These are phyloP conservation scores for Lypha dubia DNA, from an alignment of 2,888 invertebrate genomes.

Conservation along the genomic window DNA sequence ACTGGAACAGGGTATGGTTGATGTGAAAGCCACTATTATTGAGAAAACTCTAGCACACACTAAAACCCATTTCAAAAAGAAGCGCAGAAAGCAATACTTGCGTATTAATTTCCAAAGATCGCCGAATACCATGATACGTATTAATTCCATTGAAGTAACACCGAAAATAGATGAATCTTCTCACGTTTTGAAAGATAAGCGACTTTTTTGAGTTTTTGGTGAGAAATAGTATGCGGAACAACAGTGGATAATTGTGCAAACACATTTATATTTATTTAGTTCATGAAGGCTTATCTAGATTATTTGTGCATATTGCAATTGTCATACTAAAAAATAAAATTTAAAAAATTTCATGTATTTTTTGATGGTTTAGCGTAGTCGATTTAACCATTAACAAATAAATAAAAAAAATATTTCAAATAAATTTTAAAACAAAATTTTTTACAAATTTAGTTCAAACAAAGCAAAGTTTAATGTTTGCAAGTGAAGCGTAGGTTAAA, in stretches of 20 bases:
- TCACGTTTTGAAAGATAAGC: slow-evolving; percentile 61
- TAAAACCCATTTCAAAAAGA: slow-evolving; percentile 90
- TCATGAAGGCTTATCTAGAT: slow-evolving; percentile 18
- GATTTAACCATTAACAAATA: too few species aligned
- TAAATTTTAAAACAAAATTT: too few species aligned
- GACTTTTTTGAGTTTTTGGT: slow-evolving; percentile 68
- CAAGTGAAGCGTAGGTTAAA: too few species aligned
- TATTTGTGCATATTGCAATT: slow-evolving; percentile 35
- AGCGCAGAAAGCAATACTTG: slow-evolving; percentile 90
- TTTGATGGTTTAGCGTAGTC: too few species aligned
- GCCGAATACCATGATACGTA: slow-evolving; percentile 89
- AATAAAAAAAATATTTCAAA: too few species aligned
- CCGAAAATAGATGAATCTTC: slow-evolving; percentile 78
- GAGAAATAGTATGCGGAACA: slow-evolving; percentile 15
- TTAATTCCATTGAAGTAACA: slow-evolving; percentile 88
- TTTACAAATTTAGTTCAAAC: too few species aligned
- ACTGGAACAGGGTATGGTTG: slow-evolving; percentile 88
- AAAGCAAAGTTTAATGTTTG: too few species aligned
- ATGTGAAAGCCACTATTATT: slow-evolving; percentile 91
- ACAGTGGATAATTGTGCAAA: slow-evolving; percentile 35
- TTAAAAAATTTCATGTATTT: neutral
- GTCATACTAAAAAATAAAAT: slow-evolving; percentile 15
- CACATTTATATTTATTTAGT: slow-evolving; percentile 56
- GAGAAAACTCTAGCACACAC: slow-evolving; percentile 93
- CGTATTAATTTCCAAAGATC: slow-evolving; percentile 89